phyloP scores from a whole-genome alignment of 2,888 invertebrate genomes.

The Lasioglossum marginatum region DNA sequence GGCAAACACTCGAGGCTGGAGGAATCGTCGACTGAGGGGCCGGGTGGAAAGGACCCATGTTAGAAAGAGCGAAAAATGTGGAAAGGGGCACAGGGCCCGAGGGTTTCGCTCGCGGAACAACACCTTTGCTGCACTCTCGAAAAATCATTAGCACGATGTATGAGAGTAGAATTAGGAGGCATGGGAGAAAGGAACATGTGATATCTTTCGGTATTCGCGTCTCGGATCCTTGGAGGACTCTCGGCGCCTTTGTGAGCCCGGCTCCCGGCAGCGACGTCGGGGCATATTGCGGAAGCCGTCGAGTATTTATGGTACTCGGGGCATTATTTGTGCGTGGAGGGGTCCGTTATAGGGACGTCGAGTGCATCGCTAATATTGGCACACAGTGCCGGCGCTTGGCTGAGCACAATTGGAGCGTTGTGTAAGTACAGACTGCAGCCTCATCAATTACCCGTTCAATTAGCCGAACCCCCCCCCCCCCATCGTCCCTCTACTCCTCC shows the following conservation, averaged over 20 bases:
- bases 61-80: background rate
- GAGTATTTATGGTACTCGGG: constrained; percentile 81
- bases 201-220: constrained; percentile 55
- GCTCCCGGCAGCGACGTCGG: constrained; percentile 37
- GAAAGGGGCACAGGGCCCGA: background rate
- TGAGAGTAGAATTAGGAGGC: background rate
- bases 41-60: background rate
- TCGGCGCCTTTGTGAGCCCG: constrained; percentile 60
- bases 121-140: constrained; percentile 35
- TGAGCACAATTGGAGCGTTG: constrained; percentile 82
- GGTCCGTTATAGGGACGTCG: constrained; percentile 79
- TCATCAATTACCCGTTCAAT: constrained; percentile 81
- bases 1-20: background rate
- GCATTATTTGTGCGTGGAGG: constrained; percentile 80
- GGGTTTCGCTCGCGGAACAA: constrained; percentile 30
- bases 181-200: constrained; percentile 15
- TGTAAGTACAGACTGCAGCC: constrained; percentile 81
- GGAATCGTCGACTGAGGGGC: background rate
- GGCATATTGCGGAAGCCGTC: constrained; percentile 79
- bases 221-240: constrained; percentile 57
- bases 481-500: background rate
- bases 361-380: constrained; percentile 82
- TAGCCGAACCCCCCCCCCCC: constrained; percentile 69
- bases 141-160: constrained; percentile 34
- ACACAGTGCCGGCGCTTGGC: constrained; percentile 76